These are phyloP conservation scores for Tapirus indicus DNA, from an alignment of 2,797 vertebrate species.

Conservation along the genomic window DNA sequence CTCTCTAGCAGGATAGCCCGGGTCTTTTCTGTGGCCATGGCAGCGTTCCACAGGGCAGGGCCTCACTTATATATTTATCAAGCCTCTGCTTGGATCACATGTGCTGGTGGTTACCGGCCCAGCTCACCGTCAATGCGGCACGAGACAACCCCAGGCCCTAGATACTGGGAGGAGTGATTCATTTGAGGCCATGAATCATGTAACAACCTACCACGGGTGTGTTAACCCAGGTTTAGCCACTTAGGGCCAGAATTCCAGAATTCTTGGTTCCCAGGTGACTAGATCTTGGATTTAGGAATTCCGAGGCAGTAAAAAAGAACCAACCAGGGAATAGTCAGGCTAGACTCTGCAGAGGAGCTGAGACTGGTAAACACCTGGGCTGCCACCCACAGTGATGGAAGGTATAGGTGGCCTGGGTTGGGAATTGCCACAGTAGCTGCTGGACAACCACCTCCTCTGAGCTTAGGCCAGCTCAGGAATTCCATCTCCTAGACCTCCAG, in stretches of 20 bases:
- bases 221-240: background rate
- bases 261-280: background rate
- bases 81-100: background rate
- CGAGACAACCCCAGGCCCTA: background rate
- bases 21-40: background rate
- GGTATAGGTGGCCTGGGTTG: background rate
- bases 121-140: background rate
- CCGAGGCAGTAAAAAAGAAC: background rate
- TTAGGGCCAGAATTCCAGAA: background rate
- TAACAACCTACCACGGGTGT: background rate
- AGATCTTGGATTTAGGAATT: background rate
- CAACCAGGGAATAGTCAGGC: background rate
- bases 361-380: background rate
- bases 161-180: background rate
- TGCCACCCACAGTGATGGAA: background rate
- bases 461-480: background rate
- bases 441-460: background rate
- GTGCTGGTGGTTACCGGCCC: background rate
- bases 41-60: rapidly evolving
- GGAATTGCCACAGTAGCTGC: background rate
- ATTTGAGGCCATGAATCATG: too few species aligned
- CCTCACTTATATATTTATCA: rapidly evolving
- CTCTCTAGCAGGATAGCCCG: rapidly evolving
- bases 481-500: background rate
- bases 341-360: background rate